Conservation (phyloP, 2,797 vertebrate genomes). For the Rhincodon typus region DNA sequence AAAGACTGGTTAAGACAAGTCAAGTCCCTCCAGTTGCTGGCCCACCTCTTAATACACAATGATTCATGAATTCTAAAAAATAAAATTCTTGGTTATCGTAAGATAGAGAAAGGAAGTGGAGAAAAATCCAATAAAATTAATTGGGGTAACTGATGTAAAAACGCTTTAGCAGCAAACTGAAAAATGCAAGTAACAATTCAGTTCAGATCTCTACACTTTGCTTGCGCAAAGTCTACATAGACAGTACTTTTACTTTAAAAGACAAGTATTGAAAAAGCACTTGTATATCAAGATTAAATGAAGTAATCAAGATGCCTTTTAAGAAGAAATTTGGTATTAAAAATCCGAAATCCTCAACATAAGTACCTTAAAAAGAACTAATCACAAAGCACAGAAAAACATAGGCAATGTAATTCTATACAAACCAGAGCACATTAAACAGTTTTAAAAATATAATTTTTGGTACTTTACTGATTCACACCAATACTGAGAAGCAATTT, state of each 20-base stretch:
- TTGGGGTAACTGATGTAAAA: background rate
- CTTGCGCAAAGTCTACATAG: constrained; percentile 45
- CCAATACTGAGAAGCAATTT: background rate
- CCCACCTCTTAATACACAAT: background rate
- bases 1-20: no score
- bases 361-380: background rate
- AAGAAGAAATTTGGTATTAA: background rate
- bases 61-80: background rate
- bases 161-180: constrained; percentile 39
- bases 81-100: background rate
- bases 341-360: background rate
- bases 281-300: background rate
- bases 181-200: constrained; percentile 49
- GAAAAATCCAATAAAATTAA: constrained; percentile 2
- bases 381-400: background rate
- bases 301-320: background rate
- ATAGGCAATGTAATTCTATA: background rate
- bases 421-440: background rate
- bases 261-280: no score
- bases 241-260: constrained; percentile 45
- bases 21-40: background rate
- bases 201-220: constrained; percentile 49
- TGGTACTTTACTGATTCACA: background rate
- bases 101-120: constrained; percentile 44
- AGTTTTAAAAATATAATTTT: background rate